Evolutionary conservation across 2,888 invertebrate genomes (phyloP).

Genomic region (Aspidiotus destructor): DNA sequence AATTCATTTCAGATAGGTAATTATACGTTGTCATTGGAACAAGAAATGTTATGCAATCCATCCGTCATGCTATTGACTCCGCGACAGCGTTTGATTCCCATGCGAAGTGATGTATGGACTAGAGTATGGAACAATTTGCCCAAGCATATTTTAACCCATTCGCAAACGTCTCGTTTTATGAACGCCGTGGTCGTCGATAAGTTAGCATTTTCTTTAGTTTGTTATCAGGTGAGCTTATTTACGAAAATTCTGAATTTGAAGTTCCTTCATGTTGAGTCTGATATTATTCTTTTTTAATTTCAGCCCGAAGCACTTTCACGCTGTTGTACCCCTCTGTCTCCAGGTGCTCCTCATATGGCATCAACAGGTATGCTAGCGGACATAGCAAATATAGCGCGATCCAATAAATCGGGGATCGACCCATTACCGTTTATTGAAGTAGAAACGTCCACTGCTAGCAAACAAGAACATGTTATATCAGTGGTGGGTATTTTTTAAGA

Average conservation of each 20-base stretch:
- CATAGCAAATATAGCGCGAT: conserved; percentile 42
- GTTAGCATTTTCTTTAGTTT: conserved; percentile 66
- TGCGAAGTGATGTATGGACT: conserved; percentile 73
- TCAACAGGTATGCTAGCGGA: conserved; percentile 43
- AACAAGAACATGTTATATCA: conserved; percentile 78
- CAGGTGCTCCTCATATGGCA: conserved; percentile 50
- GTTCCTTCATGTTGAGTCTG: background rate
- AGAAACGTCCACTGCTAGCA: conserved; percentile 77
- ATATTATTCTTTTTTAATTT: too few relatives aligned
- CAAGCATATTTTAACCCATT: conserved; percentile 33
- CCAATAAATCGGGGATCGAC: conserved; percentile 40
- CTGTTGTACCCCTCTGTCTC: conserved; percentile 74
- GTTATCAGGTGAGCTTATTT: conserved; percentile 55
- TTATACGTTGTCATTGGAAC: conserved; percentile 45
- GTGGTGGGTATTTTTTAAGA: conserved; percentile 50
- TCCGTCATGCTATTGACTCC: conserved; percentile 74
- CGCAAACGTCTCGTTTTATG: conserved; percentile 47
- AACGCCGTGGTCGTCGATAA: conserved; percentile 66
- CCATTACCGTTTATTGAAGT: conserved; percentile 67
- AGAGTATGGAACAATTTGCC: conserved; percentile 59
- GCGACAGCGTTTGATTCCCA: conserved; percentile 71
- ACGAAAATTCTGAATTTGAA: background rate
- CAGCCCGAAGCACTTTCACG: conserved; percentile 75
- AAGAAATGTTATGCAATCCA: conserved; percentile 69
- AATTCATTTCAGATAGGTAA: conserved; percentile 43